Evolutionary conservation across 2,888 invertebrate species (phyloP).

Genomic region (Hartigia nigra): DNA sequence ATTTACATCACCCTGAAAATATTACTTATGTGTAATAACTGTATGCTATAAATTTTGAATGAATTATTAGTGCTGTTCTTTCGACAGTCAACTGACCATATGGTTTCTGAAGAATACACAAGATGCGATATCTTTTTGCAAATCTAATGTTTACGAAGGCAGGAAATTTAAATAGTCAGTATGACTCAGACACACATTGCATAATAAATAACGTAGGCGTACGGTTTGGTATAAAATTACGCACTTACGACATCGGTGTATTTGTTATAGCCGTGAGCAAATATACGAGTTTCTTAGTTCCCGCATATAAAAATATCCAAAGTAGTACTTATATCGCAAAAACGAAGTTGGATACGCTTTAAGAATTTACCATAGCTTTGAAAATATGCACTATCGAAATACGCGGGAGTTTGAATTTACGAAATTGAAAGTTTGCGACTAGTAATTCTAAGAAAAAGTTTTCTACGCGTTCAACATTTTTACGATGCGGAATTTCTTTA

Average conservation of each 20-base stretch:
- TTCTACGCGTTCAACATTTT: neutral
- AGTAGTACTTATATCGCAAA: no score
- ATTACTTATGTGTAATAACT: neutral
- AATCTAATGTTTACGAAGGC: conserved; percentile 8
- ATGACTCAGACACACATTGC: conserved; percentile 31
- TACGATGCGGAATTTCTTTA: neutral
- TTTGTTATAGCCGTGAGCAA: neutral
- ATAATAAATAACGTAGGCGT: conserved; percentile 28
- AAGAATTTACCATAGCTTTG: neutral
- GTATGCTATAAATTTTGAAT: neutral
- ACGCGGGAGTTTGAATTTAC: neutral
- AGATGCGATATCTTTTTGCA: conserved; percentile 9
- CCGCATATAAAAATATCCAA: neutral
- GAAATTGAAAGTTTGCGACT: neutral
- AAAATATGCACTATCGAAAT: neutral
- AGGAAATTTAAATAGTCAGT: conserved; percentile 21
- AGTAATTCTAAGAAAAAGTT: neutral
- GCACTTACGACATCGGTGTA: conserved; percentile 11
- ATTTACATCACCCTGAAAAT: neutral
- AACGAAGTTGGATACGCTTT: neutral
- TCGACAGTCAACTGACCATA: neutral
- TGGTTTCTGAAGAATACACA: neutral
- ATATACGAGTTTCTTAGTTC: neutral
- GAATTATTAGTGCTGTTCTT: neutral
- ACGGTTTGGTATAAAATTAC: conserved; percentile 30